phyloP scores from a whole-genome alignment of 1,140 invertebrate genomes.

The Ips typographus region DNA sequence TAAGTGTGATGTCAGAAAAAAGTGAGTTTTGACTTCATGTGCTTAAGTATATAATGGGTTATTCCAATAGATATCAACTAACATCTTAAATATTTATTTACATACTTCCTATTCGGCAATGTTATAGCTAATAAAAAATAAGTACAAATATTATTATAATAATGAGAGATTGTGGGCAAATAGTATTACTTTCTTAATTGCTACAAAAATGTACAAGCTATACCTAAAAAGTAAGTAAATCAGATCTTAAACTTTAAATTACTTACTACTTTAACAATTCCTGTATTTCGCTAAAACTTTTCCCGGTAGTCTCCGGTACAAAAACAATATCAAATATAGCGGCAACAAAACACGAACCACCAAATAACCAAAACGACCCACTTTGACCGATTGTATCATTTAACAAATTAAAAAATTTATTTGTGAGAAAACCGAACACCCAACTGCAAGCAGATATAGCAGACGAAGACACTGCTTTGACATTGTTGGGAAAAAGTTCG shows the following conservation, averaged over 20 bases:
- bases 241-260: background rate
- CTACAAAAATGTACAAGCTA: background rate
- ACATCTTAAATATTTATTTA: too few relatives aligned
- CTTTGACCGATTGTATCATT: slow-evolving; percentile 57
- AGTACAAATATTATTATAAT: too few relatives aligned
- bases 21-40: too few relatives aligned
- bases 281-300: slow-evolving; percentile 60
- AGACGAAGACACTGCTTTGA: slow-evolving; percentile 68
- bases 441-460: slow-evolving; percentile 68
- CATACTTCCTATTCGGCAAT: too few relatives aligned
- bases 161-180: too few relatives aligned
- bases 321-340: slow-evolving; percentile 63
- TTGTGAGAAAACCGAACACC: slow-evolving; percentile 68
- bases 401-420: slow-evolving; percentile 64
- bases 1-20: too few relatives aligned
- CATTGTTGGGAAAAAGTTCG: slow-evolving; percentile 70
- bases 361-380: slow-evolving; percentile 72
- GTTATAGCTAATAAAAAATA: too few relatives aligned
- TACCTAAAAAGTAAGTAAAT: background rate
- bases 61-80: too few relatives aligned
- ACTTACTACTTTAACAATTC: slow-evolving; percentile 28
- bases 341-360: slow-evolving; percentile 61
- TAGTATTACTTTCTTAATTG: too few relatives aligned
- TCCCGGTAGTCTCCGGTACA: slow-evolving; percentile 82
- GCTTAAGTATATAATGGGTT: too few relatives aligned